Evolutionary conservation across 2,888 invertebrate species (phyloP).

Genomic region (Tenthredo mesomela): DNA sequence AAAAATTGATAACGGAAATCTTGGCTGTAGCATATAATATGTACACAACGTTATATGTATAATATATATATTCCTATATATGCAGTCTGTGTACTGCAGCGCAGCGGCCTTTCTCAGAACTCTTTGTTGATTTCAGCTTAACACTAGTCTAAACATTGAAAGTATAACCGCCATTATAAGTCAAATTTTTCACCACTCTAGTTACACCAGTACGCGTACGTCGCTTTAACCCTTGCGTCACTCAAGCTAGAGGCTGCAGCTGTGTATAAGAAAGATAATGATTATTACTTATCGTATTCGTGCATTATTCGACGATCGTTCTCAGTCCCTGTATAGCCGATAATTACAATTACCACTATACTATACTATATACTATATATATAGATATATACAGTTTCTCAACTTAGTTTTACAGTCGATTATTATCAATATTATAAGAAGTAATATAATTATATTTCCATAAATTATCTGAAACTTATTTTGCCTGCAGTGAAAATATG

Average conservation of each 20-base stretch:
- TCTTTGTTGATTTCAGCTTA: constrained; percentile 29
- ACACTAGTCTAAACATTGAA: constrained; percentile 22
- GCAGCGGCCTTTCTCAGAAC: constrained; percentile 33
- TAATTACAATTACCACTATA: no score
- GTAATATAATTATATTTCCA: no score
- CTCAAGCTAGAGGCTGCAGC: no score
- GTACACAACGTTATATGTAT: background rate
- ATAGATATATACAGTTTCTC: background rate
- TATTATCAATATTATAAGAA: no score
- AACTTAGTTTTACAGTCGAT: background rate
- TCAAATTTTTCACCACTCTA: constrained; percentile 3
- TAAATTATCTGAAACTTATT: background rate
- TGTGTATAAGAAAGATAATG: no score
- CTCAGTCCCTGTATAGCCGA: no score
- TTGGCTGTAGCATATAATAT: background rate
- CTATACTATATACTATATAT: background rate
- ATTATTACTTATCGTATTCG: no score
- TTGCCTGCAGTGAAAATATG: background rate
- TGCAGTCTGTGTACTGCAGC: background rate
- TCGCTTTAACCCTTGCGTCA: no score
- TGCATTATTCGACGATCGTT: no score
- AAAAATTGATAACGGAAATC: constrained; percentile 6
- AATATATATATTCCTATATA: background rate
- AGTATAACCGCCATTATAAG: background rate
- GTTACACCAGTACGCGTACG: no score